Base-by-base conservation (phyloP, 2,113 vertebrate species). In the Bujurquina vittata region DNA sequence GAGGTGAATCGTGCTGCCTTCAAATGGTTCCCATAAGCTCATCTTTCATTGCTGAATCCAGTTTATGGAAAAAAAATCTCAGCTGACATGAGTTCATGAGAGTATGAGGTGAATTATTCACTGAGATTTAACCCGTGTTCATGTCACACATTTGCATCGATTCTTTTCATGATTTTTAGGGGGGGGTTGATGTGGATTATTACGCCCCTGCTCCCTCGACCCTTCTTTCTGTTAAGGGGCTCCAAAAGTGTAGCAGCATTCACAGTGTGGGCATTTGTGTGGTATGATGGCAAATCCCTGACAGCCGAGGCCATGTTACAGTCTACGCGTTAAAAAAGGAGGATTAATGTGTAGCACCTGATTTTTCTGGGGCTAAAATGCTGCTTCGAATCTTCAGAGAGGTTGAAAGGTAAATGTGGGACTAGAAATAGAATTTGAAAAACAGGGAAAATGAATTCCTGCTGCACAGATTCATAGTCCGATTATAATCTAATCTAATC, bases 151-250 rank as follows among this genome's bases (percentile, higher is more conserved):
- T 52, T 49, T 49, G 4, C 49, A 52, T 17, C 1, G 11, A 46
- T 46, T 40, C 10, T 40, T 40, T 3, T 37, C 35, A 4, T 43
- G 33, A 33, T 33, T 46, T 46, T 15, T n/a, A n/a, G n/a, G 15
- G 2, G 3, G 33, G 8, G 2, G 23, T 67, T 46, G 26, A 15
- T 23, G 46, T 49, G 63, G 40, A 20, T 0, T 49, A 11, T 1
- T 29, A 23, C 22, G 9, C 10, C 37, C 7, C 14, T 23, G 14
- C 61, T 43, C 12, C 62, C 4, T 43, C 0, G 7, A 4, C 12
- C 12, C 26, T 26, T 46, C 23, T 69, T 23, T 18, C 40, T 11
- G 49, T 22, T 17, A 4, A 69, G 0, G 0, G 40, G 17, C 2
- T 18, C 22, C 26, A 22, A 26, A 69, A 69, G 49, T 14, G 12